Evolutionary conservation across 2,797 vertebrate genomes (phyloP).

Genomic region (Sebastes goodei): DNA sequence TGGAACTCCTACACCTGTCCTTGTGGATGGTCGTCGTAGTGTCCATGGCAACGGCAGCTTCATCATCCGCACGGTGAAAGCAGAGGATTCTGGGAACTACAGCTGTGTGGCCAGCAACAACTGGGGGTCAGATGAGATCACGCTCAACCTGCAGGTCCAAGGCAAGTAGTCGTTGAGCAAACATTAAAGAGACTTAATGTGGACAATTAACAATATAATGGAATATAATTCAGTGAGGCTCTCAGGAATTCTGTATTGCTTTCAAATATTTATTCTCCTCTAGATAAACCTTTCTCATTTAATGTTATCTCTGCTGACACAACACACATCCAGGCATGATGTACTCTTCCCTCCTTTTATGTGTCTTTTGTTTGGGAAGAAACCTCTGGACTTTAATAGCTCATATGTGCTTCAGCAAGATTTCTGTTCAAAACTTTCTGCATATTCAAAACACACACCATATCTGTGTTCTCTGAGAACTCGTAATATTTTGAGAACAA

Average conservation of each 20-base stretch:
- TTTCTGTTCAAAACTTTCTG: too few relatives aligned
- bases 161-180: constrained; percentile 40
- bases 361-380: too few relatives aligned
- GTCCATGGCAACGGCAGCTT: constrained; percentile 96
- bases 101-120: constrained; percentile 96
- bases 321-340: too few relatives aligned
- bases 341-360: too few relatives aligned
- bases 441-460: background rate
- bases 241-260: background rate
- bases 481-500: background rate
- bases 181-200: background rate
- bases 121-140: constrained; percentile 97
- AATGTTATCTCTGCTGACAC: background rate
- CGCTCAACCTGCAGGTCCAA: constrained; percentile 97
- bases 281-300: too few relatives aligned
- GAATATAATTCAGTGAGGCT: background rate
- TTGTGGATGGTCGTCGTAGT: constrained; percentile 92
- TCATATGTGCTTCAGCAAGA: too few relatives aligned
- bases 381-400: too few relatives aligned
- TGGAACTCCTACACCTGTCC: constrained; percentile 93
- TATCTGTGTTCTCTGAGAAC: background rate
- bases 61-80: constrained; percentile 96
- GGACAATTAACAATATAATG: background rate
- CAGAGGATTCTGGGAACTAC: constrained; percentile 98
- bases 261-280: background rate